Conservation (phyloP, 2,797 vertebrate genomes). For the Lithobates sylvaticus region DNA sequence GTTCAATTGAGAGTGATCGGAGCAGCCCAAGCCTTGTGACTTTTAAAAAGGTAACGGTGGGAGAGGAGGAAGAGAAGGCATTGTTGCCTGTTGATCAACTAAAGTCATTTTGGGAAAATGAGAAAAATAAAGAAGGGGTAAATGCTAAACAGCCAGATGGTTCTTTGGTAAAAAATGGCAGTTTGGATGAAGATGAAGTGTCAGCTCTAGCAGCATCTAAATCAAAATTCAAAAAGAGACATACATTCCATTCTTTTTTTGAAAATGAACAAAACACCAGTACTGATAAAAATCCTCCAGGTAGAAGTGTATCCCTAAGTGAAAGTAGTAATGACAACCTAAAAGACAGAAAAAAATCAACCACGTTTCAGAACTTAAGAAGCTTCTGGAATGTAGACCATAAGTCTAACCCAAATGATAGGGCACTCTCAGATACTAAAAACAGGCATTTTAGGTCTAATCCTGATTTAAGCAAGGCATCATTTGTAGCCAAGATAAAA, state of each 20-base stretch:
- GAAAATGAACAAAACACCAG: constrained; percentile 47
- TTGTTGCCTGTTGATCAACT: constrained; percentile 73
- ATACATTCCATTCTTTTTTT: constrained; percentile 43
- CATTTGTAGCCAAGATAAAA: not conserved
- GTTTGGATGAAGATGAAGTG: constrained; percentile 30
- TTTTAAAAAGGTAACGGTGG: constrained; percentile 62
- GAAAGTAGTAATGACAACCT: constrained; percentile 76
- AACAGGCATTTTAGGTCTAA: constrained; percentile 14
- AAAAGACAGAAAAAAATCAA: constrained; percentile 70
- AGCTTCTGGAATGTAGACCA: constrained; percentile 87
- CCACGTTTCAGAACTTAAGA: constrained; percentile 85
- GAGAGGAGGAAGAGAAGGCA: constrained; percentile 70
- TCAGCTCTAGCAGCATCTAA: constrained; percentile 41
- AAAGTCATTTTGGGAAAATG: constrained; percentile 79
- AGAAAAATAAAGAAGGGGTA: constrained; percentile 65
- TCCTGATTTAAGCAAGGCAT: constrained; percentile 24
- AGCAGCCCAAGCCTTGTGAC: constrained; percentile 38
- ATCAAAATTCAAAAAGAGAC: constrained; percentile 53
- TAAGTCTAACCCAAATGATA: constrained; percentile 51
- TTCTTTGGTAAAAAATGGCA: constrained; percentile 35
- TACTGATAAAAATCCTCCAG: constrained; percentile 67
- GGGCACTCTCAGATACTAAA: not conserved
- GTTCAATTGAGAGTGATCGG: constrained; percentile 28
- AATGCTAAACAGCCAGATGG: constrained; percentile 62
- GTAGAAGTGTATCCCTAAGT: constrained; percentile 77